Base-by-base conservation (phyloP, 2,888 invertebrate species). In the Drosophila ochracea region DNA sequence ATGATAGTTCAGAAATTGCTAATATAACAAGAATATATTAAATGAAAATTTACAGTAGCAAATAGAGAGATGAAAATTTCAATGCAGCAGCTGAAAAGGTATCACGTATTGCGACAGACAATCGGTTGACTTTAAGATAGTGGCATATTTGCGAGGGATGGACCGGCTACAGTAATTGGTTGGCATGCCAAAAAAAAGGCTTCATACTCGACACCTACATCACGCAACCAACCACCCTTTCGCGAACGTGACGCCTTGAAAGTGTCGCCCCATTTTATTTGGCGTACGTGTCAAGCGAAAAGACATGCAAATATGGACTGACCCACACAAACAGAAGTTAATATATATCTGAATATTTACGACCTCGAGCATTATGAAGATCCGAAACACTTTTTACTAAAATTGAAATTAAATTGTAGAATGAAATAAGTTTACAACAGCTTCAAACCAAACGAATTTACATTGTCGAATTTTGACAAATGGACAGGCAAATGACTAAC, bases 391-490 rank as follows among this genome's bases (percentile, higher is more conserved):
- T 55, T 25, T 52, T 54, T 54, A 28, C 28, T 55, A 35, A 50
- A 3, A 28, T 41, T 35, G 1, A 28, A 47, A 31, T 43, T 35
- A 47, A 63, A 63, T 63, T 47, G 41, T 1, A 47, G 52, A 55
- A 25, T 31, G 37, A 33, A 35, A 49, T 33, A 47, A n/a, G 16
- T 61, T 78, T 74, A 47, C 55, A 70, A 58, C 68, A 33, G 50
- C 66, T 68, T 52, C n/a, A 50, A 53, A 43, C 11, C 37, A 41
- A 52, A 41, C 39, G 37, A 54, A 64, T 68, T 83, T 90, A 70
- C 76, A 78, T 73, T 90, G 89, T 84, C 79, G 72, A 80, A 86
- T 89, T 78, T 72, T 78, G 82, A 87, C 83, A 76, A 82, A 87
- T 83, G 78, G 62, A 57, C 67, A 58, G 65, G 70, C 61, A 39